Evolutionary conservation across 2,113 vertebrate genomes (phyloP), one percentile per base, ranked within the genome.

Genomic region (Martes martes): DNA sequence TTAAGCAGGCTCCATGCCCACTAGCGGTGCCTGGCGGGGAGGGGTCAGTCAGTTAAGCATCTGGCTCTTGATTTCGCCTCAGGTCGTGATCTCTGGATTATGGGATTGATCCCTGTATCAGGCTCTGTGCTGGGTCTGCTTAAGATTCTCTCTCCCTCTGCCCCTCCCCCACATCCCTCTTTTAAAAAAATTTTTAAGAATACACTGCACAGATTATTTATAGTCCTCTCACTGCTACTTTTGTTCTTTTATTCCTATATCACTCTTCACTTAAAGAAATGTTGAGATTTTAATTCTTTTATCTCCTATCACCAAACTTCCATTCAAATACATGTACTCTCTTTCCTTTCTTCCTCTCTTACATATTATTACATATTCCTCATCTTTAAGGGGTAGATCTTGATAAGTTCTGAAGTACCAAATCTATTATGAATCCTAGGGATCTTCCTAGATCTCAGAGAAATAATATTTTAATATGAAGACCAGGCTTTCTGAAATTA

Each of bases 381-480:
- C 47, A 45, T 78, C 45, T 50, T 15, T 84, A 83, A 67, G 16
- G 26, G 15, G 18, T 67, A 55, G 87, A 73, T 11, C 90, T 31
- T 31, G 31, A 36, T 83, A 73, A 91, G 9, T 33, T 91, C 82
- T 82, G 5, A 94, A 79, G 28, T 91, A n/a, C 15, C n/a, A 92
- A 24, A 24, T 85, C 15, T 87, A 61, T 76, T 69, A 55, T 45
- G 55, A 69, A 87, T 88, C 71, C 23, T 89, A 89, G 86, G 80
- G 16, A 82, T 96, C 57, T 71, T 47, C 19, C 63, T 91, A 47
- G 9, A 42, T 42, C 39, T 42, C 23, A 92, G 42, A 92, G 47
- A 96, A 87, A 84, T 76, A 52, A 16, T 92, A 92, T 76, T 95
- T 96, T 94, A 93, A 36, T 78, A 73, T 86, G 47, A 76, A 96